Evolutionary conservation across 1,140 invertebrate genomes (phyloP).

Genomic region (Anoplophora glabripennis): DNA sequence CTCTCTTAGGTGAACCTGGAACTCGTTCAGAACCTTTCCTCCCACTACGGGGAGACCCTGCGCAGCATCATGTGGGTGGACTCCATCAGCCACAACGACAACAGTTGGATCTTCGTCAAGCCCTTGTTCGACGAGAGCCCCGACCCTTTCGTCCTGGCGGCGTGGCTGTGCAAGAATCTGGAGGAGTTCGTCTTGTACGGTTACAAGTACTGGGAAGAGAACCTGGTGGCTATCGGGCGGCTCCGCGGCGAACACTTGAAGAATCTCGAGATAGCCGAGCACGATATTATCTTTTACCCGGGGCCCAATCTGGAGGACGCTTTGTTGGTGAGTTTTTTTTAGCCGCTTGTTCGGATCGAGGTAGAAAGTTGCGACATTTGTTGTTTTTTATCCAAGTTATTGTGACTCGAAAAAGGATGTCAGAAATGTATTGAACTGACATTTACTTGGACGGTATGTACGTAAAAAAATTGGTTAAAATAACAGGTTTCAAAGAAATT

Average conservation of each 20-base stretch:
- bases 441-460: no score
- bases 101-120: constrained; percentile 31
- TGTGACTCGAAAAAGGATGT: no score
- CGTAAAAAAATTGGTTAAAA: no score
- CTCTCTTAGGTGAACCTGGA: constrained; percentile 53
- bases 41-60: constrained; percentile 61
- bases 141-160: constrained; percentile 72
- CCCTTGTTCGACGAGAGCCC: constrained; percentile 44
- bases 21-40: constrained; percentile 57
- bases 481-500: no score
- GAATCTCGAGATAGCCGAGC: constrained; percentile 62
- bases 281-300: constrained; percentile 45
- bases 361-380: background rate
- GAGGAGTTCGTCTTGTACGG: constrained; percentile 63
- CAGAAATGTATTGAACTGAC: no score
- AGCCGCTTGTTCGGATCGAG: background rate
- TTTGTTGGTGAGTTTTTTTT: constrained; percentile 2
- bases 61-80: constrained; percentile 71
- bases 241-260: constrained; percentile 61
- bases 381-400: background rate
- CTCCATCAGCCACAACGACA: constrained; percentile 46
- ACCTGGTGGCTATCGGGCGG: constrained; percentile 67
- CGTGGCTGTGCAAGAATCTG: constrained; percentile 71
- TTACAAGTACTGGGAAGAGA: constrained; percentile 61
- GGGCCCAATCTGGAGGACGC: background rate